Percentiles rank a stretch among this genome's conserved stretches.
Conservation (phyloP, 2,113 vertebrate species). For the Chitala chitala region DNA sequence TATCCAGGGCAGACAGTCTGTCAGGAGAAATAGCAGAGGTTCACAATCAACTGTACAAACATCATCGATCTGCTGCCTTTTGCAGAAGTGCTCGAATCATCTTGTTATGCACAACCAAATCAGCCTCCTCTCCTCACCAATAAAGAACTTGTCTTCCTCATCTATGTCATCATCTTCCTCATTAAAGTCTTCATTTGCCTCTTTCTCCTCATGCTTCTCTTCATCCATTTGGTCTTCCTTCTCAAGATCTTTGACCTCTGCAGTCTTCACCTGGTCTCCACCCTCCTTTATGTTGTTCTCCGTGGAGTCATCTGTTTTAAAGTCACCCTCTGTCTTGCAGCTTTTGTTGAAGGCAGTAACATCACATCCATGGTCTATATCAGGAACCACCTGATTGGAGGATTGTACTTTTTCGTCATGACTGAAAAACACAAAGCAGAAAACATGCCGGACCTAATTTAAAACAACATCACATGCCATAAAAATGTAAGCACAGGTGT, state of each 20-base stretch:
- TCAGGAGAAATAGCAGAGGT: too few relatives aligned
- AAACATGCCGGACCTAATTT: not conserved
- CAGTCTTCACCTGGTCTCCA: conserved; percentile 20
- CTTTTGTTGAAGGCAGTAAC: conserved; percentile 44
- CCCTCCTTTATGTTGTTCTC: conserved; percentile 42
- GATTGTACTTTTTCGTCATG: conserved; percentile 34
- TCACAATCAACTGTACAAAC: too few relatives aligned
- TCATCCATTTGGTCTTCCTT: not conserved
- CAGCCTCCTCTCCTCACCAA: conserved; percentile 48
- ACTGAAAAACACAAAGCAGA: conserved; percentile 54
- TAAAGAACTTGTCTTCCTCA: conserved; percentile 45
- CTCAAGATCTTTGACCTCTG: not conserved
- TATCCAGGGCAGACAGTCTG: too few relatives aligned
- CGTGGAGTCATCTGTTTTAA: conserved; percentile 49
- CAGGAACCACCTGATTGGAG: conserved; percentile 29
- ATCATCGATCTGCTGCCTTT: too few relatives aligned
- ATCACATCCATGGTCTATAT: conserved; percentile 27
- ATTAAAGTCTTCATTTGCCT: conserved; percentile 15
- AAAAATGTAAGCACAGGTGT: too few relatives aligned
- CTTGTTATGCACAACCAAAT: not conserved
- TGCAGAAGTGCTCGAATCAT: too few relatives aligned
- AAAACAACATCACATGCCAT: too few relatives aligned
- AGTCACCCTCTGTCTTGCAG: conserved; percentile 38
- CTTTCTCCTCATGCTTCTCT: conserved; percentile 28
- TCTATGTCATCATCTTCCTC: conserved; percentile 10